phyloP scores from a whole-genome alignment of 2,888 invertebrate species.

The Lithophane socia region DNA sequence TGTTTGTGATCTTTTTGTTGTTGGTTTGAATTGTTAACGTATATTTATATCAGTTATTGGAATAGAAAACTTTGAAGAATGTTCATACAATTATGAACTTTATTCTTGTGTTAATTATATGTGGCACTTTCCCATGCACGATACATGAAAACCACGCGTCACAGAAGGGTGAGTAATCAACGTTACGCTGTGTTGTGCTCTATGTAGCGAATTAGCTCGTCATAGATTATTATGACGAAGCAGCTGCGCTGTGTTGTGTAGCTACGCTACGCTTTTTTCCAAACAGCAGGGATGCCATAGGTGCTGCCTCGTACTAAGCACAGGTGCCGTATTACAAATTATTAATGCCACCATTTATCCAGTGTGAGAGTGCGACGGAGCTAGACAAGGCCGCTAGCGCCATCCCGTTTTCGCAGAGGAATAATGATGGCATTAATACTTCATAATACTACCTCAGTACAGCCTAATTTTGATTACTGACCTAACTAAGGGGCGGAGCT shows the following conservation, averaged over 20 bases:
- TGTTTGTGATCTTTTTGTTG: conserved; percentile 47
- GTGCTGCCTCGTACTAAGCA: background rate
- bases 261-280: background rate
- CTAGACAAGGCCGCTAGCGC: no score
- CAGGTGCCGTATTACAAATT: background rate
- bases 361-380: no score
- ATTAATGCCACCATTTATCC: no score
- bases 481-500: background rate
- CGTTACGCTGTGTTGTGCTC: background rate
- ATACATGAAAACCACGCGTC: background rate
- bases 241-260: background rate
- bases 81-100: background rate
- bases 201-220: background rate
- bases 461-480: background rate
- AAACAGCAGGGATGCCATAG: no score
- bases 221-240: background rate
- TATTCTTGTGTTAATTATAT: background rate
- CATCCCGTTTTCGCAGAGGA: no score
- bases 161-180: background rate
- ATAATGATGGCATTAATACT: no score
- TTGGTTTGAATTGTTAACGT: conserved; percentile 44
- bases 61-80: background rate
- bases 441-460: background rate
- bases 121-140: background rate
- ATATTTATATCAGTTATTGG: conserved; percentile 24